These are phyloP conservation scores for Congeria kusceri DNA, from an alignment of 2,888 invertebrate species.

Conservation along the genomic window DNA sequence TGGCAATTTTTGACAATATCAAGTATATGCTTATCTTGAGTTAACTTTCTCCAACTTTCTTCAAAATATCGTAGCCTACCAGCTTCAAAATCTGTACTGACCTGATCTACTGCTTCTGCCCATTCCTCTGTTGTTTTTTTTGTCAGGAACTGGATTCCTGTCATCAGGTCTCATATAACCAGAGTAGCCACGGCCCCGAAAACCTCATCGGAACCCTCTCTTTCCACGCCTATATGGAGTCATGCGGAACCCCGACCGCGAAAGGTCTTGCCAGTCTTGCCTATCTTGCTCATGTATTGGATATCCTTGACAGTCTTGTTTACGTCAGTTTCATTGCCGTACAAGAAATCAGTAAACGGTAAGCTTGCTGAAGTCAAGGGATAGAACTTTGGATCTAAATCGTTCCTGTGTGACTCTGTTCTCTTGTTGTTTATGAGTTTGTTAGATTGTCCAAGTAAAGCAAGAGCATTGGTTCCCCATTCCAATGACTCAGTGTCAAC, in stretches of 20 bases:
- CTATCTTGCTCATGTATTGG: slow-evolving; percentile 32
- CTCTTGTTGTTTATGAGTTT: too few species aligned
- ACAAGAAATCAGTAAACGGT: slow-evolving; percentile 39
- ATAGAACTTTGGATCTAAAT: too few species aligned
- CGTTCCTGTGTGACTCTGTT: too few species aligned
- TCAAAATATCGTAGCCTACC: slow-evolving; percentile 29
- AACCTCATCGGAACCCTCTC: too few species aligned
- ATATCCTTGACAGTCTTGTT: slow-evolving; percentile 45
- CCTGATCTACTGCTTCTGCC: slow-evolving; percentile 5
- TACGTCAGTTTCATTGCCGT: slow-evolving; percentile 40
- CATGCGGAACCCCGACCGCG: slow-evolving; percentile 1
- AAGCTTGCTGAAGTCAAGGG: slow-evolving; percentile 26
- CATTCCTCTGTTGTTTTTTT: too few species aligned
- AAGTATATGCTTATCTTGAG: slow-evolving; percentile 33
- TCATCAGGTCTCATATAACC: too few species aligned
- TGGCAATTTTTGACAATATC: slow-evolving; percentile 41
- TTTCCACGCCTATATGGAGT: too few species aligned
- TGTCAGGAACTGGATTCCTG: too few species aligned
- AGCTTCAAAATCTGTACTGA: slow-evolving; percentile 25
- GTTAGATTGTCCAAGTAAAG: slow-evolving; percentile 34
- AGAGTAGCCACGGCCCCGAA: too few species aligned
- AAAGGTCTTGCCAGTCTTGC: slow-evolving; percentile 4
- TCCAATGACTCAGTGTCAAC: slow-evolving; percentile 14
- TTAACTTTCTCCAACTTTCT: slow-evolving; percentile 46
- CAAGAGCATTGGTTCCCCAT: slow-evolving; percentile 36